phyloP scores from a whole-genome alignment of 2,797 vertebrate genomes.

The Chromis chromis region DNA sequence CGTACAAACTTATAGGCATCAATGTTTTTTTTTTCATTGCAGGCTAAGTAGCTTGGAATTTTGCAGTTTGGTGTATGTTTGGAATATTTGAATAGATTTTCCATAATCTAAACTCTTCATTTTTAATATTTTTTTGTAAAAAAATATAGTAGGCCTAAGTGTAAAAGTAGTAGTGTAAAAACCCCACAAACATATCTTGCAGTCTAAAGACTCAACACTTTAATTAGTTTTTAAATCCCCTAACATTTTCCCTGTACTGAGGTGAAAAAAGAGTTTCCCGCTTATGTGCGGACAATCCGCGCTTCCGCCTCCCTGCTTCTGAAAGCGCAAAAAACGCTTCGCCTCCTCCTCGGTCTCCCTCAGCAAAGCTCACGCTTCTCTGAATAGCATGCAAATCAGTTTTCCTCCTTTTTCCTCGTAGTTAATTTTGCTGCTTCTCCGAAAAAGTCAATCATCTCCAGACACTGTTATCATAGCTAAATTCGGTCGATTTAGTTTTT shows the following conservation, averaged over 20 bases:
- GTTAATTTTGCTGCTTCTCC: conserved; percentile 48
- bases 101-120: background rate
- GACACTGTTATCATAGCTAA: conserved; percentile 58
- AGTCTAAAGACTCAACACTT: background rate
- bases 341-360: conserved; percentile 69
- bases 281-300: conserved; percentile 85
- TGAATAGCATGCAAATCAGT: conserved; percentile 74
- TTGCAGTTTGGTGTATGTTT: background rate
- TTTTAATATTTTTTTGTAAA: too few relatives aligned
- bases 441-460: conserved; percentile 70
- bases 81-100: background rate
- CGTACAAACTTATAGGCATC: background rate
- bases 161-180: conserved; percentile 9
- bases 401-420: conserved; percentile 39
- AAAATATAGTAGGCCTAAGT: too few relatives aligned
- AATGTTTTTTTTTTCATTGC: background rate
- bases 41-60: background rate
- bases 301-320: conserved; percentile 82
- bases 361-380: conserved; percentile 77
- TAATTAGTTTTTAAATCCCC: background rate
- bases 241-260: conserved; percentile 57
- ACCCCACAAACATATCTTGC: background rate
- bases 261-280: conserved; percentile 83
- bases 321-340: conserved; percentile 68
- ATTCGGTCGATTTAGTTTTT: conserved; percentile 48